phyloP scores from a whole-genome alignment of 2,113 vertebrate species.

The Cercocebus atys region DNA sequence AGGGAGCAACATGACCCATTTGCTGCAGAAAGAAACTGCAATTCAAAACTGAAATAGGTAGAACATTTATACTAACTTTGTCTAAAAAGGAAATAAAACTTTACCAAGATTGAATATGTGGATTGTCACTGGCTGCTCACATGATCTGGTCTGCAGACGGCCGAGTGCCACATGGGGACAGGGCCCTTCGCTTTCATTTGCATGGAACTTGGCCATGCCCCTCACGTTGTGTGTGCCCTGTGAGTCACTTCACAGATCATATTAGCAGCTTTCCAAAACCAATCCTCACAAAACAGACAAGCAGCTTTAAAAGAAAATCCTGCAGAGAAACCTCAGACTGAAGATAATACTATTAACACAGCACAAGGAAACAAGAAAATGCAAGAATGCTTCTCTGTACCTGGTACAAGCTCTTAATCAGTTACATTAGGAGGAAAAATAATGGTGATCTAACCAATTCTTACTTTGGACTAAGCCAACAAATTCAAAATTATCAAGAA shows the following conservation, averaged over 20 bases:
- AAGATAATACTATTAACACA: not conserved
- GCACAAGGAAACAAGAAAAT: not conserved
- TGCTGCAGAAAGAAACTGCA: not conserved
- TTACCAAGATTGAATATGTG: not conserved
- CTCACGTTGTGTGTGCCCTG: not conserved
- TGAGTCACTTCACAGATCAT: not conserved
- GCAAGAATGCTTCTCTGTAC: not conserved
- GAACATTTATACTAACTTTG: not conserved
- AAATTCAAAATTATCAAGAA: not conserved
- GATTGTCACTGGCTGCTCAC: not conserved
- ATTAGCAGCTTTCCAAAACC: not conserved
- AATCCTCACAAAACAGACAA: not conserved
- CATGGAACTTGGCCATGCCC: not conserved
- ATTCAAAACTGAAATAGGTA: not conserved
- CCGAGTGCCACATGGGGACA: not conserved
- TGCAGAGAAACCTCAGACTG: not conserved
- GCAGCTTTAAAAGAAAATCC: not conserved
- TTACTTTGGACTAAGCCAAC: not conserved
- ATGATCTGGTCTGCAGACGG: rapidly evolving
- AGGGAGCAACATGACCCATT: not conserved
- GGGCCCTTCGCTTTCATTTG: not conserved
- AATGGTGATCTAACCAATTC: not conserved
- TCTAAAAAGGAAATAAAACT: not conserved
- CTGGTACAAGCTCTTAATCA: not conserved
- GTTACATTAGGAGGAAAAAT: not conserved